Conservation (phyloP, 2,888 invertebrate genomes). For the Carterocephalus palaemon region DNA sequence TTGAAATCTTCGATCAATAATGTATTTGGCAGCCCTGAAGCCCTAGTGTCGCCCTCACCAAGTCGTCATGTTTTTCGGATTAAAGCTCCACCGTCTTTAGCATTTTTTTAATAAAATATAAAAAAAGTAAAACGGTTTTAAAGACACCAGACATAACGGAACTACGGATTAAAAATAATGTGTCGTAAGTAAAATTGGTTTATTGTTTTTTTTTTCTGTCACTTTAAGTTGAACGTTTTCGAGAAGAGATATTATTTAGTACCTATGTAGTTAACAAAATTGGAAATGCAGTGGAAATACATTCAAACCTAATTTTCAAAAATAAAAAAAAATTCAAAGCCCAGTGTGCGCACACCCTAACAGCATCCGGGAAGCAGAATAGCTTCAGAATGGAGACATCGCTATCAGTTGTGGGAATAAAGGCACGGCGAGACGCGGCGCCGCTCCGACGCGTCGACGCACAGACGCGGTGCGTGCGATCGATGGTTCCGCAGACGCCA, state of each 20-base stretch:
- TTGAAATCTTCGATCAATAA: too few species aligned
- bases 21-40: too few species aligned
- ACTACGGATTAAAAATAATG: neutral
- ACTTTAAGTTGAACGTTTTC: too few species aligned
- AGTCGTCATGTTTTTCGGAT: conserved; percentile 1
- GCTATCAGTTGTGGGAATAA: neutral
- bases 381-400: conserved; percentile 8
- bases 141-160: too few species aligned
- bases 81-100: neutral
- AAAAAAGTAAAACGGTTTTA: too few species aligned
- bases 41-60: conserved; percentile 1
- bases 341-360: conserved; percentile 3
- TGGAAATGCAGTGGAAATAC: too few species aligned
- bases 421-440: neutral
- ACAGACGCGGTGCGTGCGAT: conserved; percentile 57
- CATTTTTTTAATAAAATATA: too few species aligned
- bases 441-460: conserved; percentile 30
- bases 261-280: too few species aligned
- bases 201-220: neutral
- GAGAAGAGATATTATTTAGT: too few species aligned
- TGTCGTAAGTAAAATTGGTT: neutral
- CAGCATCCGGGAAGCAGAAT: conserved; percentile 4
- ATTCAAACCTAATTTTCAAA: too few species aligned
- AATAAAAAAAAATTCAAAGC: too few species aligned
- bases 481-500: conserved; percentile 60